Evolutionary conservation across 2,113 vertebrate species (phyloP), one percentile per base, ranked within the genome.

Genomic region (Trichomycterus rosablanca): DNA sequence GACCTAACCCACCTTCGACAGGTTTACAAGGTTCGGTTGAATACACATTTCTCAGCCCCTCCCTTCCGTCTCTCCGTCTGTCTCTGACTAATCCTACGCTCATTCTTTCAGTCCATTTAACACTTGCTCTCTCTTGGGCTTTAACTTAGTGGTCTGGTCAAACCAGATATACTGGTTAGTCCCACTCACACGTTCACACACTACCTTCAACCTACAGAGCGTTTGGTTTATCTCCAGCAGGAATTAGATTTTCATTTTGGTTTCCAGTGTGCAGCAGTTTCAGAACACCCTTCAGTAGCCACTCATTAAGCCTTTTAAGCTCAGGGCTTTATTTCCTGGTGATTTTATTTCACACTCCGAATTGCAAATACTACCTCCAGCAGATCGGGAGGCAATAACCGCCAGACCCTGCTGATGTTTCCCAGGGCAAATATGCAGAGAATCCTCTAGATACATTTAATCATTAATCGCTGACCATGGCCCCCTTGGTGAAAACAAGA

Each of bases 91-190:
- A 43, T 10, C 20, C n/a, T 40, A 26, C 19, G 11, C 35, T 28
- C 37, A 16, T 42, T 67, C 59, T 43, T 61, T 32, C 10, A 40
- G 39, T 11, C 23, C 34, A 1, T 46, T 28, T 46, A 35, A 45
- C 49, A 40, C 57, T 37, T 69, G 71, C 61, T 55, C 48, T 73
- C 61, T 53, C 48, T 74, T 63, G 50, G 43, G n/a, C 49, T 49
- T 49, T 28, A 9, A 3, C 14, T 52, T 37, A 45, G 34, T 16
- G 14, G 44, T 62, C 40, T 23, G 11, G 71, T 77, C 62, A 48
- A 78, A 87, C 86, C 77, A 72, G 86, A 82, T 48, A 14, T 79
- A 76, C 84, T 57, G 74, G 86, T 83, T 79, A 26, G n/a, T n/a
- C n/a, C n/a, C n/a, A n/a, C n/a, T n/a, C n/a, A 18, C 48, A 28